phyloP scores from a whole-genome alignment of 1,140 invertebrate genomes.

The Penaeus indicus region DNA sequence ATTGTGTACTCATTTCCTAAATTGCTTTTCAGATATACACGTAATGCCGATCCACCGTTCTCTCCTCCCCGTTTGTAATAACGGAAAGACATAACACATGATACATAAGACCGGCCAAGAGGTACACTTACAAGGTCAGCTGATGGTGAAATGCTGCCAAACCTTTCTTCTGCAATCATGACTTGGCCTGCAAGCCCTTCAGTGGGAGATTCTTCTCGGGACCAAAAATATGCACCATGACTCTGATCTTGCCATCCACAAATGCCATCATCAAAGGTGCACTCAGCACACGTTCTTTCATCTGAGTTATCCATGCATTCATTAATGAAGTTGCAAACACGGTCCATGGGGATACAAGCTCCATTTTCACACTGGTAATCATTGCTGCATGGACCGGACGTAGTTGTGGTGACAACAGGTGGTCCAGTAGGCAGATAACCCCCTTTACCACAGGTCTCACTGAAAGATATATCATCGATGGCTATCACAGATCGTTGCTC shows the following conservation, averaged over 20 bases:
- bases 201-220: conserved; percentile 4
- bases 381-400: conserved; percentile 28
- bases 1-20: conserved; percentile 8
- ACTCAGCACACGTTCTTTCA: conserved; percentile 50
- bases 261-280: conserved; percentile 41
- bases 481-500: conserved; percentile 47
- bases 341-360: conserved; percentile 40
- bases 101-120: conserved; percentile 32
- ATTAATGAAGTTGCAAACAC: conserved; percentile 53
- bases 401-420: conserved; percentile 27
- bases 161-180: conserved; percentile 48
- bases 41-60: conserved; percentile 22
- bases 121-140: conserved; percentile 36
- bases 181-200: conserved; percentile 13
- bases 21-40: conserved; percentile 4
- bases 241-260: conserved; percentile 56
- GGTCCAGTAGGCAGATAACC: conserved; percentile 32
- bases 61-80: conserved; percentile 43
- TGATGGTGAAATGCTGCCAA: conserved; percentile 27
- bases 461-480: conserved; percentile 58
- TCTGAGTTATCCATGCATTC: conserved; percentile 43
- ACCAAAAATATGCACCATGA: conserved; percentile 42
- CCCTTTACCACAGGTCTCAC: conserved; percentile 23
- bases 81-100: conserved; percentile 43
- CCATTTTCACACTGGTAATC: conserved; percentile 46